These are phyloP conservation scores for Otolemur garnettii DNA, from an alignment of 2,113 vertebrate species.

Conservation along the genomic window DNA sequence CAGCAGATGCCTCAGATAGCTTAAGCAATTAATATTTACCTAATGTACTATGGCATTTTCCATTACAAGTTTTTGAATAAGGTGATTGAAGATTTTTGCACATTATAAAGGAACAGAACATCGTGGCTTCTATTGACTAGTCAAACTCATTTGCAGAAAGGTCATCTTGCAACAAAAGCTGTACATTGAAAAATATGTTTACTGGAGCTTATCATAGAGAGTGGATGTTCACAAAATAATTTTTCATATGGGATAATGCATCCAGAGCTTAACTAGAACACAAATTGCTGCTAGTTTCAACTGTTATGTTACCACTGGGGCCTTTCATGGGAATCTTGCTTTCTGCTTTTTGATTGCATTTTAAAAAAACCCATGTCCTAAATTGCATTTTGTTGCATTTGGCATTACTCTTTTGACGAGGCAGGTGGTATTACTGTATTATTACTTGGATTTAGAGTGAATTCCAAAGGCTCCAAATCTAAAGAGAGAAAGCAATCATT, in stretches of 20 bases:
- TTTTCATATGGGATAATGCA: constrained; percentile 6
- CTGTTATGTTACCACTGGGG: constrained; percentile 2
- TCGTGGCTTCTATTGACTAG: not conserved
- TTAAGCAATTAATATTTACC: constrained; percentile 62
- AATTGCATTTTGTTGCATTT: constrained; percentile 6
- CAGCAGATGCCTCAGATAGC: not conserved
- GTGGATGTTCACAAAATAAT: constrained; percentile 27
- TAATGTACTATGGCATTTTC: not conserved
- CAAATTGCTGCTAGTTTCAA: constrained; percentile 3
- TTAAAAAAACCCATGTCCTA: constrained; percentile 33
- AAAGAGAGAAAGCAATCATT: not conserved
- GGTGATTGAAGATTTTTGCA: not conserved
- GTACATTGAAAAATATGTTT: constrained; percentile 54
- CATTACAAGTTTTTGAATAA: not conserved
- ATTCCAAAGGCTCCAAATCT: not conserved
- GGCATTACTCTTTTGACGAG: constrained; percentile 10
- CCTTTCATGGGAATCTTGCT: not conserved
- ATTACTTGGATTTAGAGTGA: not conserved
- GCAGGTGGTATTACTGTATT: not conserved
- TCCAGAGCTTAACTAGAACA: not conserved
- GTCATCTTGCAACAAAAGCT: constrained; percentile 55
- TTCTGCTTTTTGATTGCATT: constrained; percentile 39
- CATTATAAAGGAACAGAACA: not conserved
- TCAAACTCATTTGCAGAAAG: constrained; percentile 72
- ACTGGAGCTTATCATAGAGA: not conserved